These are phyloP conservation scores for Cataglyphis cursor DNA, from an alignment of 2,888 invertebrate species.

Conservation along the genomic window DNA sequence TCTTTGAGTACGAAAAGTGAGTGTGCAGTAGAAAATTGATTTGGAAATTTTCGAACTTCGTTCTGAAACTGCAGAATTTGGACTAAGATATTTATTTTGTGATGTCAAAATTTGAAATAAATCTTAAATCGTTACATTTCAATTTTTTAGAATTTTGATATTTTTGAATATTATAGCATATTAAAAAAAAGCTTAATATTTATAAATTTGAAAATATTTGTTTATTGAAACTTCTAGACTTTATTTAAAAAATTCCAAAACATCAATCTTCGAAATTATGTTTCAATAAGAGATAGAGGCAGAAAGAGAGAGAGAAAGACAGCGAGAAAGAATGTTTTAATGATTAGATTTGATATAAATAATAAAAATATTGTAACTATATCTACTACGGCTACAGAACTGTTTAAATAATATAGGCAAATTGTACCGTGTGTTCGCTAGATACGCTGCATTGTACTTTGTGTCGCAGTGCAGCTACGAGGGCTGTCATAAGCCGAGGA, in stretches of 20 bases:
- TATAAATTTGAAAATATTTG: not conserved
- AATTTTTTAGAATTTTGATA: not conserved
- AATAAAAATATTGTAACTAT: not conserved
- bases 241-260: not conserved
- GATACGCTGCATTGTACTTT: not conserved
- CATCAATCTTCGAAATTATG: not conserved
- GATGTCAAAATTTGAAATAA: not conserved
- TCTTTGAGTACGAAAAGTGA: not conserved
- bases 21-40: conserved; percentile 4
- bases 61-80: not conserved
- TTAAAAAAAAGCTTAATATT: conserved; percentile 23
- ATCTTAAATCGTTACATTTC: conserved; percentile 9
- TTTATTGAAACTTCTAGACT: not conserved
- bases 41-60: not conserved
- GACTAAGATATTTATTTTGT: not conserved
- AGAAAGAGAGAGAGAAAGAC: not conserved
- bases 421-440: conserved; percentile 7
- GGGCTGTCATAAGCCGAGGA: conserved; percentile 31
- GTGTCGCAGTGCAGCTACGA: conserved; percentile 36
- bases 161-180: not conserved
- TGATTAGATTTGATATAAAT: not conserved
- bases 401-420: conserved; percentile 22
- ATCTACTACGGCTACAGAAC: not conserved
- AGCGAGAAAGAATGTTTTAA: not conserved
- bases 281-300: not conserved